A percentile compares a stretch with the other conserved stretches of the same genome.
Evolutionary conservation across 2,113 vertebrate species (phyloP).

Genomic region (Antennarius striatus): DNA sequence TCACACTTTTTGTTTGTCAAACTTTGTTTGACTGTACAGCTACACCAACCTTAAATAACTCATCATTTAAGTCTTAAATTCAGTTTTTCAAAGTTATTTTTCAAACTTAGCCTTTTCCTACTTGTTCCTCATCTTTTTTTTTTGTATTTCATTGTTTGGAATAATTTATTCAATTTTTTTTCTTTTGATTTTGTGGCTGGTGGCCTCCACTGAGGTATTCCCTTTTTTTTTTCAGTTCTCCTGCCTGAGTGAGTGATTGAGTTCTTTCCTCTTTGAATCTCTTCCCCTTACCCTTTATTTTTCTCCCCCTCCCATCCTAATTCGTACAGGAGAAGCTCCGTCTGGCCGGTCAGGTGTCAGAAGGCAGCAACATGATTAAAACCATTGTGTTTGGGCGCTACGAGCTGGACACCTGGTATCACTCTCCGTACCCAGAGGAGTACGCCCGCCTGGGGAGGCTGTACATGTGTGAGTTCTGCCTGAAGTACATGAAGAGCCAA

Average conservation of each 20-base stretch:
- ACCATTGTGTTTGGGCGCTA: constrained; percentile 95
- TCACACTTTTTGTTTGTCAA: too few relatives aligned
- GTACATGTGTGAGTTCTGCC: constrained; percentile 99
- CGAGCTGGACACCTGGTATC: constrained; percentile 98
- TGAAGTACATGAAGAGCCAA: constrained; percentile 99
- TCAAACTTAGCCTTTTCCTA: not conserved
- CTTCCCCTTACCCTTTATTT: constrained; percentile 4
- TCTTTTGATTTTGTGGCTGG: not conserved
- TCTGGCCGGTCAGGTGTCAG: constrained; percentile 92
- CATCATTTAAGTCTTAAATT: too few relatives aligned
- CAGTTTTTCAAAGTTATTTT: not conserved
- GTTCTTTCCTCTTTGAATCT: not conserved
- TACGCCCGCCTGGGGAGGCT: constrained; percentile 95
- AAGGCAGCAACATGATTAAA: constrained; percentile 98
- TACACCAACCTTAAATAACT: too few relatives aligned
- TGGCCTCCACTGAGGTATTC: constrained; percentile 43
- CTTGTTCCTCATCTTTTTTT: constrained; percentile 21
- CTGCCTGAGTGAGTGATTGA: constrained; percentile 20
- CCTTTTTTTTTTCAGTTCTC: constrained; percentile 14
- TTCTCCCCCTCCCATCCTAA: constrained; percentile 18
- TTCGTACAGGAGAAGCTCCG: constrained; percentile 88
- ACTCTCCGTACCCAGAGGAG: constrained; percentile 97
- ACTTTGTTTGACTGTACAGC: too few relatives aligned
- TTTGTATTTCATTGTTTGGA: not conserved
- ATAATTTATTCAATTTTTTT: not conserved